Base-by-base conservation (phyloP, 2,888 invertebrate species). In the Dicyrtoma fusca region DNA sequence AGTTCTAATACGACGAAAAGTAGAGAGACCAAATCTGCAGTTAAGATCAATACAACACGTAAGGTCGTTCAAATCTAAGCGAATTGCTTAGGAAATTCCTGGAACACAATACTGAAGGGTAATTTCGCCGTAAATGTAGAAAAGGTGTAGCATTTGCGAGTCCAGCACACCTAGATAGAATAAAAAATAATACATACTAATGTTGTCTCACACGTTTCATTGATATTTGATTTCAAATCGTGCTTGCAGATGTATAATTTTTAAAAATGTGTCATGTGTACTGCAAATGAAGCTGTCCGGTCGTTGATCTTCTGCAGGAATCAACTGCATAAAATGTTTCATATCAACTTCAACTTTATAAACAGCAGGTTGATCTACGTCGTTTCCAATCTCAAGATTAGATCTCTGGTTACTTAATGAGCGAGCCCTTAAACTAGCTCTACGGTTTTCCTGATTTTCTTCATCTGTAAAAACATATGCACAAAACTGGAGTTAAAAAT, bases 101-200 rank as follows among this genome's bases (percentile, higher is more conserved):
- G 78, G 78, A 57, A 78, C 45, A 55, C 69, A 72, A 47, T 75
- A 78, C 26, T 78, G 78, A 5, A 78, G 65, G 17, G 68, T 73
- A n/a, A 75, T 73, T 3, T 78, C 78, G 1, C 78, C 76, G 44
- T 69, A 75, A 10, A 74, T 45, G 65, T 72, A 74, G 49, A 74
- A 72, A 21, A 76, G 66, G 63, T 78, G 78, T 14, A 75, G 69
- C 62, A 72, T 62, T 17, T 71, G 59, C 1, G 51, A 47, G 19
- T 75, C 69, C 26, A 73, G 44, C 2, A 78, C 21, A 62, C 77
- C 77, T 78, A 47, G 8, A 42, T 14, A 14, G 4, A 19, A 26
- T 10, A 25, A 11, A 26, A 2, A 59, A n/a, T n/a, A n/a, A n/a
- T n/a, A n/a, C n/a, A n/a, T n/a, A n/a, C n/a, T 8, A 14, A 59